Evolutionary conservation across 1,140 invertebrate species (phyloP), one percentile per base, ranked within the genome.

Genomic region (Orius laevigatus): DNA sequence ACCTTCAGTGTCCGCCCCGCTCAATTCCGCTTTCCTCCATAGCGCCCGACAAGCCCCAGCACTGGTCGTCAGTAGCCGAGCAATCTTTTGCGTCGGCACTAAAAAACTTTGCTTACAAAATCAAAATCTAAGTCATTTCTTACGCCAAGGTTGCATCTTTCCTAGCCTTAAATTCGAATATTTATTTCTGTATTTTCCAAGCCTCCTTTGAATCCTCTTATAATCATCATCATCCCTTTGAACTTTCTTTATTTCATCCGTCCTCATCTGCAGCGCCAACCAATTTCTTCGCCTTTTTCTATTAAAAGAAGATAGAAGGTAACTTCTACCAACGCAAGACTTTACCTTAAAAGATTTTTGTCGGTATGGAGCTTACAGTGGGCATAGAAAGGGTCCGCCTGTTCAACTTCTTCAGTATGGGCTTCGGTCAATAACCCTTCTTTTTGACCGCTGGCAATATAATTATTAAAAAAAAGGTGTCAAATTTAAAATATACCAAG

Each of bases 301-400:
- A 51, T n/a, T n/a, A n/a, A n/a, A n/a, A n/a, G n/a, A n/a, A n/a
- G n/a, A n/a, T n/a, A n/a, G n/a, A n/a, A n/a, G n/a, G n/a, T n/a
- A n/a, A n/a, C n/a, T n/a, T n/a, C n/a, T n/a, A n/a, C n/a, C n/a
- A n/a, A n/a, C n/a, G n/a, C n/a, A n/a, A n/a, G n/a, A n/a, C n/a
- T n/a, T 51, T 48, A 59, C 61, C 78, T 78, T 9, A 85, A 76
- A 20, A 84, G 69, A 8, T 76, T 73, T 62, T 86, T 87, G 57
- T 90, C 85, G 0, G 85, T 87, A 65, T 92, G 86, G 18, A 92
- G 69, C 65, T 89, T 89, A 61, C 93, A 98, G 60, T 96, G 90
- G 1, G 91, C 92, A 65, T 92, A 96, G 63, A 94, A 96, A 1
- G 92, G 91, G 71, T 98, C 92, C 1, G 91, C 90, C 57, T 93